phyloP scores from a whole-genome alignment of 2,113 vertebrate species.

The Protobothrops mucrosquamatus region DNA sequence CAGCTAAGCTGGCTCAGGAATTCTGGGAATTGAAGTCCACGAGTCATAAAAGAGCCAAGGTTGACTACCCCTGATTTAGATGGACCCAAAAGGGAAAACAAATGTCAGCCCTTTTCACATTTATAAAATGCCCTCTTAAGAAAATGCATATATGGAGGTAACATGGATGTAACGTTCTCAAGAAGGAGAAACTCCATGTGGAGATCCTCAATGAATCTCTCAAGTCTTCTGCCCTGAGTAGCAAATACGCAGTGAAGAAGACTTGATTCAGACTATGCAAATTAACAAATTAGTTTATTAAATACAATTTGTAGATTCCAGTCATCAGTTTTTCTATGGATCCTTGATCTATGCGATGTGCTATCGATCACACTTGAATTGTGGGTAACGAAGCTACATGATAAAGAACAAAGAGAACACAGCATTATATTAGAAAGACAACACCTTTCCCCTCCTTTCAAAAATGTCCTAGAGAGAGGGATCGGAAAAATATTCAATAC shows the following conservation, averaged over 20 bases:
- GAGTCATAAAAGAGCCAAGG: too few relatives aligned
- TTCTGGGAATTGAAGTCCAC: too few relatives aligned
- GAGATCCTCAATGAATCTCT: conserved; percentile 42
- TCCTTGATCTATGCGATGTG: conserved; percentile 46
- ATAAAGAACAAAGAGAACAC: conserved; percentile 66
- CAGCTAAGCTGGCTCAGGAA: too few relatives aligned
- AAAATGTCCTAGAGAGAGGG: neutral
- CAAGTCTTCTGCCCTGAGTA: conserved; percentile 52
- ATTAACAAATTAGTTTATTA: conserved; percentile 65
- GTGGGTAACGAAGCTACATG: conserved; percentile 60
- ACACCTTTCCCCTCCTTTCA: conserved; percentile 31
- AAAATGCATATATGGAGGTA: conserved; percentile 23
- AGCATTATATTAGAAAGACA: conserved; percentile 59
- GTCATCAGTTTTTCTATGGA: conserved; percentile 58
- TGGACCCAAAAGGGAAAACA: conserved; percentile 41
- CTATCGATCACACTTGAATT: conserved; percentile 55
- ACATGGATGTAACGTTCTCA: neutral
- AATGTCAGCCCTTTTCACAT: conserved; percentile 39
- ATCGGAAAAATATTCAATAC: conserved; percentile 14
- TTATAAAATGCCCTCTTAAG: conserved; percentile 50
- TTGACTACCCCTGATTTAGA: neutral
- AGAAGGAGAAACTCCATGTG: conserved; percentile 52
- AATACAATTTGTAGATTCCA: conserved; percentile 68
- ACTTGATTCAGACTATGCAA: conserved; percentile 51
- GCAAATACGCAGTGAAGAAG: conserved; percentile 43